These are phyloP conservation scores for Neosilurus hyrtlii DNA, from an alignment of 2,797 vertebrate species.

Conservation along the genomic window DNA sequence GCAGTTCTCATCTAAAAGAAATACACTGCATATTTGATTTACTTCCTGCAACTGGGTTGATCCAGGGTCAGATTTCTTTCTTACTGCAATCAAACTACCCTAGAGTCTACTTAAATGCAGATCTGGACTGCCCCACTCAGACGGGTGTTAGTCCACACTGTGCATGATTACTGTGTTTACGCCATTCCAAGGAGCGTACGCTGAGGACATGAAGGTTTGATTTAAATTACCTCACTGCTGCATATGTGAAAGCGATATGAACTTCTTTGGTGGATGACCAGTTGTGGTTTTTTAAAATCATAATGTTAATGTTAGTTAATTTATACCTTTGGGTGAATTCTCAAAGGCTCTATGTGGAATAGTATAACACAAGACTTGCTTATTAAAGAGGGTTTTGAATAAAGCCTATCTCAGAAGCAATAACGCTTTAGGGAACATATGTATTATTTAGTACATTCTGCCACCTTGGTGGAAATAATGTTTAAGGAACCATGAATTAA, in stretches of 20 bases:
- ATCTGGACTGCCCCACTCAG: neutral
- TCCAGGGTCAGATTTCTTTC: neutral
- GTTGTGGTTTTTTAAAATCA: neutral
- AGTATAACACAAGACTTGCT: slow-evolving; percentile 9
- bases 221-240: neutral
- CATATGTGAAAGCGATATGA: neutral
- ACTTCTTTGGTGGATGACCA: neutral
- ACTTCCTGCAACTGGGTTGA: slow-evolving; percentile 2
- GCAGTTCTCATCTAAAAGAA: neutral
- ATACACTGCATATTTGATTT: slow-evolving; percentile 14
- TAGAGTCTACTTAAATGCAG: neutral
- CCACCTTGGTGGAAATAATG: neutral
- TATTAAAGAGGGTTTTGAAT: neutral
- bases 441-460: neutral
- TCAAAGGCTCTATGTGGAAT: neutral
- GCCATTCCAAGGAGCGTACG: neutral
- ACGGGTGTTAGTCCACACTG: neutral
- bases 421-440: neutral
- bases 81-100: slow-evolving; percentile 9
- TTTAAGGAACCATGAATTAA: neutral
- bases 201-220: neutral
- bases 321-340: neutral
- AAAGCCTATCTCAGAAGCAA: slow-evolving; percentile 1
- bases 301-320: neutral
- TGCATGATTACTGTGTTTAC: slow-evolving; percentile 11